phyloP scores from a whole-genome alignment of 2,888 invertebrate species.

The Latrodectus hesperus region DNA sequence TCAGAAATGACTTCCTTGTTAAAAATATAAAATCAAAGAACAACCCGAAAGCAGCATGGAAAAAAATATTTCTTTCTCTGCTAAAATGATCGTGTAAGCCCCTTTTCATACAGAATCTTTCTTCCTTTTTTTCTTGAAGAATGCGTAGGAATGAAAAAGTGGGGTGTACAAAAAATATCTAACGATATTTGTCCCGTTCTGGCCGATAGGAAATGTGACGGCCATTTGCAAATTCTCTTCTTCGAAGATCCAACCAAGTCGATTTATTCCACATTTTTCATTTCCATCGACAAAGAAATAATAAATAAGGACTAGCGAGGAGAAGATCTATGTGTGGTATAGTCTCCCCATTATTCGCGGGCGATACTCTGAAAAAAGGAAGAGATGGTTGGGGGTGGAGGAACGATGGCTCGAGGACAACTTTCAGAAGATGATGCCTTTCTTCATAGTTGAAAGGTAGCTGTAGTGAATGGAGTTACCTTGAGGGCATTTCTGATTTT shows the following conservation, averaged over 20 bases:
- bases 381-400: background rate
- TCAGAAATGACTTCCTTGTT: conserved; percentile 33
- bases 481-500: no score
- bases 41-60: conserved; percentile 9
- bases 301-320: conserved; percentile 35
- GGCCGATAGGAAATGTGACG: conserved; percentile 15
- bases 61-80: conserved; percentile 11
- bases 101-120: conserved; percentile 29
- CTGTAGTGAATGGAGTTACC: background rate
- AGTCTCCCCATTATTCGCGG: conserved; percentile 15
- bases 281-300: conserved; percentile 46
- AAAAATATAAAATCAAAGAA: conserved; percentile 25
- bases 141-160: background rate
- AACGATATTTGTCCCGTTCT: conserved; percentile 27
- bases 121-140: conserved; percentile 2
- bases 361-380: background rate
- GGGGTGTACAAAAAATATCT: conserved; percentile 1
- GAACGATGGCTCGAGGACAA: conserved; percentile 28
- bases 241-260: conserved; percentile 19
- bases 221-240: conserved; percentile 56
- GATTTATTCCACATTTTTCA: conserved; percentile 52
- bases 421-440: conserved; percentile 4
- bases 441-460: conserved; percentile 16
- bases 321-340: conserved; percentile 15
- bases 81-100: conserved; percentile 40